Base-by-base conservation (phyloP, 2,113 vertebrate genomes). In the Urocitellus parryii region DNA sequence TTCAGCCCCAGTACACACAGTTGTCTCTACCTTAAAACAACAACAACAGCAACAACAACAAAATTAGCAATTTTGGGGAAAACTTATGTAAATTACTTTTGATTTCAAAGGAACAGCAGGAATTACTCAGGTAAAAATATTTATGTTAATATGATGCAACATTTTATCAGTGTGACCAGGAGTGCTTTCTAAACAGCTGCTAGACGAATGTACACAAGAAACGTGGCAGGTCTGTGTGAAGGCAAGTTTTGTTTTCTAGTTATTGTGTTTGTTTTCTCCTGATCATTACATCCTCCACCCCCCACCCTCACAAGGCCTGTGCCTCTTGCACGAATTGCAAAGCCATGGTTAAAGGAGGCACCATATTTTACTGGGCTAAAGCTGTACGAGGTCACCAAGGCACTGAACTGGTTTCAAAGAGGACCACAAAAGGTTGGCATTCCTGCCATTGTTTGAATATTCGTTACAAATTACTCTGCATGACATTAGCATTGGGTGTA, bases 91-190 rank as follows among this genome's bases (percentile, higher is more conserved):
- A 88, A 90, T 94, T 93, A 85, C 93, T 95, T 94, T 92, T 56
- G 17, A 45, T 95, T 97, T 93, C 88, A 81, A 27, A 94, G 93
- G 58, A 96, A 96, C 42, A 96, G 73, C 77, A 90, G 72, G 94
- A 98, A 98, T 97, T 98, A 92, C 96, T 97, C 97, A 96, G 95
- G 96, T 98, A 78, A 97, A 97, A 97, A 95, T 97, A 91, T 95
- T 96, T 96, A 97, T 95, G 97, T 94, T 95, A 97, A 53, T 94
- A 84, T 95, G 90, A 92, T 79, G 32, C 39, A 73, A 74, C 56
- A 81, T 96, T 97, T 97, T 95, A 83, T 95, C 95, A 96, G 86
- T 95, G 37, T 96, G 94, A 92, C 95, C 97, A 93, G 37, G 78
- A 61, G 86, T 68, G 91, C 88, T 97, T 95, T 97, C 97, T 97